phyloP scores from a whole-genome alignment of 2,113 vertebrate genomes.

The Phaethon lepturus region DNA sequence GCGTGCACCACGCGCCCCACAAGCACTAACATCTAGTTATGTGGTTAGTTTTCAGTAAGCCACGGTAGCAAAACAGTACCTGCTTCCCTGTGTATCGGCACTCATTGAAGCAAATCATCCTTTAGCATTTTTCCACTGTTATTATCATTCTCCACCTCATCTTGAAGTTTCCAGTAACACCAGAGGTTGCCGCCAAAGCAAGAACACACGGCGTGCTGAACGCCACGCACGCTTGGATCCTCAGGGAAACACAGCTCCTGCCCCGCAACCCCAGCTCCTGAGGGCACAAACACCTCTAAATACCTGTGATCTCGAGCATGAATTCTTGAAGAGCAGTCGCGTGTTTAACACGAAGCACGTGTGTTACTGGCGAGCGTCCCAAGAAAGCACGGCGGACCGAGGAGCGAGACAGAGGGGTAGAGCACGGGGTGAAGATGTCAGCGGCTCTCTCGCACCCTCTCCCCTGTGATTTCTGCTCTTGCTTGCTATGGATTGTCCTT shows the following conservation, averaged over 20 bases:
- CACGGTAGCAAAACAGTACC: neutral
- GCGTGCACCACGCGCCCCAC: neutral
- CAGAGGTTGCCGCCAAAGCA: neutral
- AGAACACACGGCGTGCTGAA: accelerated
- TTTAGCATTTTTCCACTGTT: neutral
- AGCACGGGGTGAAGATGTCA: accelerated
- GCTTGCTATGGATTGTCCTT: neutral
- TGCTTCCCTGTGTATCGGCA: neutral
- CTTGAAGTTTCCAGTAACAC: neutral
- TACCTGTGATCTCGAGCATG: neutral
- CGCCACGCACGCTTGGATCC: accelerated
- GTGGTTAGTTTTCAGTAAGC: neutral
- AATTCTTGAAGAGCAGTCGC: neutral
- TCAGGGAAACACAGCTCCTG: neutral
- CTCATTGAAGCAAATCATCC: neutral
- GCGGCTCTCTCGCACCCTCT: neutral
- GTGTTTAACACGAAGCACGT: neutral
- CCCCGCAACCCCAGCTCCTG: neutral
- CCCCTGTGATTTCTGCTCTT: neutral
- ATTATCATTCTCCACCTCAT: neutral
- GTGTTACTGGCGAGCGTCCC: neutral
- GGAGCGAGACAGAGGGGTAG: neutral
- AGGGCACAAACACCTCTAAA: neutral
- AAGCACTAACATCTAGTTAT: neutral
- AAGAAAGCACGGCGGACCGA: neutral